A percentile compares a stretch with the other conserved stretches of the same genome.
These are phyloP conservation scores for Mola mola DNA, from an alignment of 2,113 vertebrate genomes.

Conservation along the genomic window DNA sequence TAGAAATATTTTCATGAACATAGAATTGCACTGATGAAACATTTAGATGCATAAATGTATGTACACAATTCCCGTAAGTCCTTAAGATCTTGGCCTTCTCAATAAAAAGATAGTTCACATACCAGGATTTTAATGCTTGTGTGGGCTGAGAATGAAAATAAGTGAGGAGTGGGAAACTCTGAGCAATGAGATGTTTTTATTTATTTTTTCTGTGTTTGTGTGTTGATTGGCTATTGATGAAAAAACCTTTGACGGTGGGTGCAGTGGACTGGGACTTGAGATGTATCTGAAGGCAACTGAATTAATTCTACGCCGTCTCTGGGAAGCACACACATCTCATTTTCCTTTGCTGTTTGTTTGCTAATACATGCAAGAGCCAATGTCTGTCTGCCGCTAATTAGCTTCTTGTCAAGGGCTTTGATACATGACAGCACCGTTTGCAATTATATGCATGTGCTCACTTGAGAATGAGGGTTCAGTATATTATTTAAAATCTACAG, in stretches of 20 bases:
- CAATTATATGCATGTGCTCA: constrained; percentile 31
- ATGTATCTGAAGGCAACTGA: constrained; percentile 1
- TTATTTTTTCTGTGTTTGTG: neutral
- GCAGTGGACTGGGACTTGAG: neutral
- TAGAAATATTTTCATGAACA: too few species aligned
- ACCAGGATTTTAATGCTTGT: too few species aligned
- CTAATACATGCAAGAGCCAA: constrained; percentile 18
- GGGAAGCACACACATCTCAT: neutral
- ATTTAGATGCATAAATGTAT: too few species aligned
- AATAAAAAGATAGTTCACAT: too few species aligned
- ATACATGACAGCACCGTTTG: constrained; percentile 12
- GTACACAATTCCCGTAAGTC: too few species aligned
- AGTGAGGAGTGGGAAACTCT: too few species aligned
- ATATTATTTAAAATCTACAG: neutral
- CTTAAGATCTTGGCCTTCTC: too few species aligned
- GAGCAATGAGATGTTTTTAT: neutral
- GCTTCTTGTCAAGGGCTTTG: constrained; percentile 9
- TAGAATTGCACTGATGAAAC: too few species aligned
- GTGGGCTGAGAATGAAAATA: too few species aligned
- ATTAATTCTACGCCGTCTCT: neutral
- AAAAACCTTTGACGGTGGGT: constrained; percentile 7
- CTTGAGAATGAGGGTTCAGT: constrained; percentile 7
- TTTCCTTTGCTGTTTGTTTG: constrained; percentile 23
- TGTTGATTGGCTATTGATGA: constrained; percentile 21
- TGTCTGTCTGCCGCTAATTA: constrained; percentile 39